phyloP scores from a whole-genome alignment of 2,113 vertebrate genomes.

The Nannospalax galili region DNA sequence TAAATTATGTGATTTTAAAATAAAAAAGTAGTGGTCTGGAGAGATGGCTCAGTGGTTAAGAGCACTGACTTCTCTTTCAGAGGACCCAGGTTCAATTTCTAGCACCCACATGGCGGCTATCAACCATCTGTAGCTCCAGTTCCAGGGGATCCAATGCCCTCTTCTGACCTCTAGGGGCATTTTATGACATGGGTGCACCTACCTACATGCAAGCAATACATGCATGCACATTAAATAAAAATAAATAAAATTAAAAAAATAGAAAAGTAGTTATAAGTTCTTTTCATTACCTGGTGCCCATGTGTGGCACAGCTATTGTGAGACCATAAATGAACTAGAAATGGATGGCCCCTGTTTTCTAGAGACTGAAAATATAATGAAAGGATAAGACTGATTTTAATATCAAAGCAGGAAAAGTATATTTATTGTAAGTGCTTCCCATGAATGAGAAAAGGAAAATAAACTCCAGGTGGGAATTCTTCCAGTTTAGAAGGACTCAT shows the following conservation, averaged over 20 bases:
- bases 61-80: too few species aligned
- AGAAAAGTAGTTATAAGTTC: not conserved
- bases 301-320: not conserved
- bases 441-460: not conserved
- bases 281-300: not conserved
- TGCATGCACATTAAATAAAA: too few species aligned
- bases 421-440: not conserved
- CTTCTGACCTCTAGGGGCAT: too few species aligned
- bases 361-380: slow-evolving; percentile 20
- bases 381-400: not conserved
- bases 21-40: not conserved
- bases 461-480: not conserved
- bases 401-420: not conserved
- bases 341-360: not conserved
- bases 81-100: too few species aligned
- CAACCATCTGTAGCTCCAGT: too few species aligned
- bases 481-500: not conserved
- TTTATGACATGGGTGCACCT: too few species aligned
- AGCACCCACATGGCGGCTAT: too few species aligned
- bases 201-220: too few species aligned
- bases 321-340: not conserved
- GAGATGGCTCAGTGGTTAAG: too few species aligned
- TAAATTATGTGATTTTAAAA: not conserved
- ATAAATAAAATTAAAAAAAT: too few species aligned
- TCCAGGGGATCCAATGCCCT: too few species aligned